A percentile compares a stretch with the other conserved stretches of the same genome.
These are phyloP conservation scores for Bibio marci DNA, from an alignment of 2,888 invertebrate genomes.

Conservation along the genomic window DNA sequence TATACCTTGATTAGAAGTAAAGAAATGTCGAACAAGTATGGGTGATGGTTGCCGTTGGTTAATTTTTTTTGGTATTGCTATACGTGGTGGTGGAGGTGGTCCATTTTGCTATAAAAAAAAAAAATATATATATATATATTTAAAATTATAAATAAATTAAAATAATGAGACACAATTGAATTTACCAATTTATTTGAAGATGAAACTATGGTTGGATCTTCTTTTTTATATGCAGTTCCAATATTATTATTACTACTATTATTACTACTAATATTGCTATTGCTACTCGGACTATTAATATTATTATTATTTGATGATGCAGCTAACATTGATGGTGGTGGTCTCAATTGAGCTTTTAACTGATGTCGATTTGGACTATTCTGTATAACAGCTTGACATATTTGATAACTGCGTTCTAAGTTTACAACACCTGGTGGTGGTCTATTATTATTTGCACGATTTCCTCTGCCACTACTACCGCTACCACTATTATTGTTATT, in stretches of 20 bases:
- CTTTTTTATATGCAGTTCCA: too few relatives aligned
- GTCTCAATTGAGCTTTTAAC: slow-evolving; percentile 65
- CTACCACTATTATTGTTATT: too few relatives aligned
- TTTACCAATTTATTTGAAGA: slow-evolving; percentile 1
- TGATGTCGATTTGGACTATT: slow-evolving; percentile 85
- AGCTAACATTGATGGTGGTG: slow-evolving; percentile 59
- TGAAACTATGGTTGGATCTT: background rate
- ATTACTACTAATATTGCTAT: background rate
- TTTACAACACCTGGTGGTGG: slow-evolving; percentile 84
- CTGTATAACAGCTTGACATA: slow-evolving; percentile 83
- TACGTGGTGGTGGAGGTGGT: slow-evolving; percentile 24
- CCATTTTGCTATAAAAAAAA: slow-evolving; percentile 15
- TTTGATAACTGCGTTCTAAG: slow-evolving; percentile 86
- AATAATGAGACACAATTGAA: slow-evolving; percentile 4
- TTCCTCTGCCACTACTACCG: slow-evolving; percentile 15
- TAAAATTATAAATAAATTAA: background rate
- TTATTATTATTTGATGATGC: background rate
- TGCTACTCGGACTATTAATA: slow-evolving; percentile 7
- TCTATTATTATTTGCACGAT: slow-evolving; percentile 39
- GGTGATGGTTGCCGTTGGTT: slow-evolving; percentile 40
- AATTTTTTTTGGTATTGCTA: slow-evolving; percentile 25
- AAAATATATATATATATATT: background rate
- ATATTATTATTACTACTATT: background rate
- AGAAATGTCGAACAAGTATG: slow-evolving; percentile 45
- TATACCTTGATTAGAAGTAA: slow-evolving; percentile 34